Conservation (phyloP, 2,113 vertebrate genomes). For the Mastomys natalensis region DNA sequence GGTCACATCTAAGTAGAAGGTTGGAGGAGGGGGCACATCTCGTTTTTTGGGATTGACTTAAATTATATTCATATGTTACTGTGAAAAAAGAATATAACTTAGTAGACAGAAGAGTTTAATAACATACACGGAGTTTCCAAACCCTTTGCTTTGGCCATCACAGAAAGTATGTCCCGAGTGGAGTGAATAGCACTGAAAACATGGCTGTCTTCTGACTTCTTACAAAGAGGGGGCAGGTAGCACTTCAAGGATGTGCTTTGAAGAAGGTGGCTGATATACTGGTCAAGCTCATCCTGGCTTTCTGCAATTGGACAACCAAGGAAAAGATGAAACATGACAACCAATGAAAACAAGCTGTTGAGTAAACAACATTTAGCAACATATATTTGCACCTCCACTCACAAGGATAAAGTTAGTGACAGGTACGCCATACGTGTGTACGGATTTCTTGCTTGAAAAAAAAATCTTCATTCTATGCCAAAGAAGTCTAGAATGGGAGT, state of each 20-base stretch:
- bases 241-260: conserved; percentile 91
- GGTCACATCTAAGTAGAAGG: neutral
- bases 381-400: neutral
- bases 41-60: conserved; percentile 16
- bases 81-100: conserved; percentile 51
- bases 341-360: conserved; percentile 54
- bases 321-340: too few relatives aligned
- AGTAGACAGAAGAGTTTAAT: conserved; percentile 41
- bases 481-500: conserved; percentile 22
- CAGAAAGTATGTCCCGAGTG: conserved; percentile 95
- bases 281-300: conserved; percentile 92
- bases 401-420: neutral
- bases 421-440: neutral
- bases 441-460: conserved; percentile 21
- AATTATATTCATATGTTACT: conserved; percentile 6
- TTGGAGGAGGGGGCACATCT: neutral
- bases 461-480: conserved; percentile 28
- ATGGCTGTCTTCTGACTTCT: conserved; percentile 88
- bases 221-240: conserved; percentile 92
- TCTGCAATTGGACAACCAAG: conserved; percentile 71
- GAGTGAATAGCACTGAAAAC: conserved; percentile 95
- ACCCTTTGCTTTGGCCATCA: conserved; percentile 96
- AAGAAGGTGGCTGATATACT: conserved; percentile 94
- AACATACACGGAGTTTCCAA: conserved; percentile 93
- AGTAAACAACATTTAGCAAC: neutral